These are phyloP conservation scores for Zaprionus lineosus DNA, from an alignment of 2,888 invertebrate genomes.

Conservation along the genomic window DNA sequence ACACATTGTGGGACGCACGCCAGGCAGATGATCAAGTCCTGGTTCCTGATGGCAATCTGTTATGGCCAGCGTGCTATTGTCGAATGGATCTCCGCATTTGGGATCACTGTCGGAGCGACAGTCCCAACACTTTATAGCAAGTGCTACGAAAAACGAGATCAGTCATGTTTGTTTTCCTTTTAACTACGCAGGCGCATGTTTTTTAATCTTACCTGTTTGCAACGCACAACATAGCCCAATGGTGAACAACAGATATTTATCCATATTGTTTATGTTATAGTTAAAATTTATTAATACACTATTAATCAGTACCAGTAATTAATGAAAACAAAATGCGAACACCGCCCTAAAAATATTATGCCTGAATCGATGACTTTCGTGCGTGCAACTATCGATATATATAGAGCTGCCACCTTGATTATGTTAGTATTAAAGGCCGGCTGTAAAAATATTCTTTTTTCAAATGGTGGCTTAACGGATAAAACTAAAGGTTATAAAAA, in stretches of 20 bases:
- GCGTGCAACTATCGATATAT: conserved; percentile 35
- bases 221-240: conserved; percentile 45
- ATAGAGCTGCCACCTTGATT: conserved; percentile 12
- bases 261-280: conserved; percentile 45
- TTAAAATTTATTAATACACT: conserved; percentile 13
- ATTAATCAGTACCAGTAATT: conserved; percentile 27
- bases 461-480: too few species aligned
- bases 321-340: conserved; percentile 58
- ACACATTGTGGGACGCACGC: conserved; percentile 91
- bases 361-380: conserved; percentile 38
- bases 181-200: conserved; percentile 32
- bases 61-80: conserved; percentile 93
- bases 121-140: conserved; percentile 93
- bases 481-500: too few species aligned
- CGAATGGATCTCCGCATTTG: conserved; percentile 95
- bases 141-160: conserved; percentile 84
- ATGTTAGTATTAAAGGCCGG: not conserved
- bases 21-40: conserved; percentile 87
- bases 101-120: conserved; percentile 95
- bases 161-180: conserved; percentile 9
- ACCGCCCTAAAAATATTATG: conserved; percentile 59
- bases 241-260: conserved; percentile 42
- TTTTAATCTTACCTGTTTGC: conserved; percentile 63
- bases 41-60: conserved; percentile 88
- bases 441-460: too few species aligned